Evolutionary conservation across 2,113 vertebrate genomes (phyloP), one percentile per base, ranked within the genome.

Genomic region (Pollimyrus isidori): DNA sequence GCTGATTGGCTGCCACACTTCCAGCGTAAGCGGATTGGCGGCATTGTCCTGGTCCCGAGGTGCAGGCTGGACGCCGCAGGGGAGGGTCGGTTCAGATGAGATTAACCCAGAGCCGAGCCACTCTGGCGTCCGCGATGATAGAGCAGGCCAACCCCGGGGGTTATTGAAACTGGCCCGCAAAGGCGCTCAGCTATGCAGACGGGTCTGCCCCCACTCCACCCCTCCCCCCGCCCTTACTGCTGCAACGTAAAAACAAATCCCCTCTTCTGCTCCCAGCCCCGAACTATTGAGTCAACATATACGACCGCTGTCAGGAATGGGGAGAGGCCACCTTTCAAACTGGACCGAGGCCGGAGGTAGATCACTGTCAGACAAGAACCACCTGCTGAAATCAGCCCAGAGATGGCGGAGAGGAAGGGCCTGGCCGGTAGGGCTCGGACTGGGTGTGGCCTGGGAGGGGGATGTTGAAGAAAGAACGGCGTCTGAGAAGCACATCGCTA

Each of bases 271-370:
- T 92, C 93, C 90, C 88, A 93, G 93, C 92, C 93, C 93, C 93
- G 94, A 95, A 94, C 94, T 94, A 96, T 93, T 94, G 93, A 95
- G 94, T 96, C 94, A 96, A 95, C 96, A 96, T 95, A 95, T 96
- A 95, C 94, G 94, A 95, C 91, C 90, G 90, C 92, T 91, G 93
- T 91, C 52, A 89, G 90, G 92, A 92, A 91, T 95, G 94, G 91
- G 93, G 92, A 87, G 90, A 93, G 93, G 91, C 92, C 94, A 93
- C 89, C n/a, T 93, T 95, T 93, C 93, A 96, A 95, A 93, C 91
- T 92, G 89, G 92, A 91, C 88, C 86, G 88, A 86, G 93, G 92
- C 93, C 94, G 95, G 94, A 92, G 91, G 92, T 91, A 91, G 93
- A 96, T 95, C 95, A 94, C 93, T 93, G 93, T 93, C 89, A 93